Percentiles rank a stretch among this genome's conserved stretches.
Conservation (phyloP, 2,113 vertebrate species). For the Stercorarius parasiticus region DNA sequence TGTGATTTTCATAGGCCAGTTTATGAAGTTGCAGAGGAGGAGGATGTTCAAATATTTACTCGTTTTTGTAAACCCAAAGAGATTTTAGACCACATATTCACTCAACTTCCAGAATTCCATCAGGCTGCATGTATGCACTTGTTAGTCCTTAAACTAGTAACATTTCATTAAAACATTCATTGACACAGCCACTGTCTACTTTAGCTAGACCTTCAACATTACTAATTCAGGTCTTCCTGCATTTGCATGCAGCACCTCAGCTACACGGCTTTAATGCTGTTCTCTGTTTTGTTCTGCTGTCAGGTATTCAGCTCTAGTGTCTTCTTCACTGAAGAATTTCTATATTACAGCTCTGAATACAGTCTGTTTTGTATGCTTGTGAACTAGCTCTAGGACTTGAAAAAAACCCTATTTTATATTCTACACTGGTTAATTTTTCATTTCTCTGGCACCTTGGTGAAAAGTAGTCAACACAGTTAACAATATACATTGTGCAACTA, state of each 20-base stretch:
- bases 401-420: constrained; percentile 59
- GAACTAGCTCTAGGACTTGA: constrained; percentile 39
- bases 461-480: constrained; percentile 69
- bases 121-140: background rate
- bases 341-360: constrained; percentile 39
- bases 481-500: constrained; percentile 55
- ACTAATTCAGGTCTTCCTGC: constrained; percentile 47
- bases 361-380: constrained; percentile 65
- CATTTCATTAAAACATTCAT: constrained; percentile 27
- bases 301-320: constrained; percentile 53
- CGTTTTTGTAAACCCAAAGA: background rate
- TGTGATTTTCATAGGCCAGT: background rate
- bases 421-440: constrained; percentile 72
- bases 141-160: constrained; percentile 9
- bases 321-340: constrained; percentile 66
- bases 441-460: constrained; percentile 65
- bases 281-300: constrained; percentile 70
- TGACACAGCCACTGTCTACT: background rate
- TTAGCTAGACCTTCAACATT: constrained; percentile 35
- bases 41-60: background rate
- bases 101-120: constrained; percentile 31
- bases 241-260: constrained; percentile 49
- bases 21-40: background rate
- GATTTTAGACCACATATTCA: background rate
- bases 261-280: constrained; percentile 31